These are phyloP conservation scores for Chirona hameri DNA, from an alignment of 2,888 invertebrate genomes.

Conservation along the genomic window DNA sequence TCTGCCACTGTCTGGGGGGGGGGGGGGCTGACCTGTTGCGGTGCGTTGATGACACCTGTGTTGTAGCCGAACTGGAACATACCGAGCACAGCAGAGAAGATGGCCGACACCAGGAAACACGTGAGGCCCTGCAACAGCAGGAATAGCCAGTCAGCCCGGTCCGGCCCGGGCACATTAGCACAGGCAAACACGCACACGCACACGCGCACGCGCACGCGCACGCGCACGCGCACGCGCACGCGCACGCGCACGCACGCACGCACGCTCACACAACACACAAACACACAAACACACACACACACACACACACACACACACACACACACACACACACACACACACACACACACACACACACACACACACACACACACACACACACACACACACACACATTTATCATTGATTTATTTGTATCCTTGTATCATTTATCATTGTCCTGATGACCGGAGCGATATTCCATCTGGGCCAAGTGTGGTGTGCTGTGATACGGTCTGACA, in stretches of 20 bases:
- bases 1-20: too few species aligned
- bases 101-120: slow-evolving; percentile 89
- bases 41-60: slow-evolving; percentile 94
- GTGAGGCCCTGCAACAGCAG: slow-evolving; percentile 76
- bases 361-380: background rate
- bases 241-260: too few species aligned
- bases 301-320: background rate
- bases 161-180: too few species aligned
- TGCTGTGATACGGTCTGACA: background rate
- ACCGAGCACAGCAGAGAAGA: slow-evolving; percentile 88
- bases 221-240: background rate
- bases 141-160: background rate
- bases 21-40: slow-evolving; percentile 62
- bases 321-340: background rate
- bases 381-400: too few species aligned
- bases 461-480: too few species aligned
- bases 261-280: too few species aligned
- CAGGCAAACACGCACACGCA: background rate
- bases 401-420: too few species aligned
- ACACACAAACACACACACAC: too few species aligned
- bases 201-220: background rate
- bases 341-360: background rate
- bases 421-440: too few species aligned
- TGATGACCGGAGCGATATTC: too few species aligned
- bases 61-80: slow-evolving; percentile 97